Conservation (phyloP, 1,140 invertebrate species). For the Holotrichia oblita region DNA sequence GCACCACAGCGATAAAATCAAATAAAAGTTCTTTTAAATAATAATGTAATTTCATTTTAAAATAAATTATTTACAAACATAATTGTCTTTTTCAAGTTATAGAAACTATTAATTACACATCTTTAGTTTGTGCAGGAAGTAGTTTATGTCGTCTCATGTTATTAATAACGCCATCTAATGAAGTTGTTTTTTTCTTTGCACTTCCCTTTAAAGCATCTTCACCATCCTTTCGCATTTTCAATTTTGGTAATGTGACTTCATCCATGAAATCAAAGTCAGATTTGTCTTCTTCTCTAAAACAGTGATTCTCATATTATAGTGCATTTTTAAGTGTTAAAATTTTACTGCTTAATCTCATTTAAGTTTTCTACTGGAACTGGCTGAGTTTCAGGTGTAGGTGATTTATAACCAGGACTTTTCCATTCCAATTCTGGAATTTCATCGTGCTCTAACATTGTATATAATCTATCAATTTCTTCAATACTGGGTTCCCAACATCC, state of each 20-base stretch:
- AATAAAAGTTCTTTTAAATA: slow-evolving; percentile 1
- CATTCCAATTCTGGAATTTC: slow-evolving; percentile 57
- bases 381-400: slow-evolving; percentile 56
- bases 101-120: slow-evolving; percentile 3
- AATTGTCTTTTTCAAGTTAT: neutral
- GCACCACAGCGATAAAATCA: slow-evolving; percentile 71
- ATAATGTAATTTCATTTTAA: neutral
- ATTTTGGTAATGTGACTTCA: slow-evolving; percentile 71
- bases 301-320: no score
- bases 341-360: slow-evolving; percentile 49
- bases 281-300: slow-evolving; percentile 65
- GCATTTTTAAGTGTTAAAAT: no score
- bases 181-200: slow-evolving; percentile 80
- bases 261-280: slow-evolving; percentile 82
- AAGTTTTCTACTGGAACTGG: slow-evolving; percentile 52
- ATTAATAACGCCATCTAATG: slow-evolving; percentile 76
- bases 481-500: slow-evolving; percentile 56
- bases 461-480: slow-evolving; percentile 57
- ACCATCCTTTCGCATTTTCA: slow-evolving; percentile 70
- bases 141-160: slow-evolving; percentile 74
- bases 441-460: slow-evolving; percentile 54
- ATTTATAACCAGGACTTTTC: slow-evolving; percentile 58
- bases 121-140: slow-evolving; percentile 48
- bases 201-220: slow-evolving; percentile 74
- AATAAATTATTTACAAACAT: neutral